A percentile compares a stretch with the other conserved stretches of the same genome.
phyloP scores from a whole-genome alignment of 2,888 invertebrate species.

The Lomographa bimaculata region DNA sequence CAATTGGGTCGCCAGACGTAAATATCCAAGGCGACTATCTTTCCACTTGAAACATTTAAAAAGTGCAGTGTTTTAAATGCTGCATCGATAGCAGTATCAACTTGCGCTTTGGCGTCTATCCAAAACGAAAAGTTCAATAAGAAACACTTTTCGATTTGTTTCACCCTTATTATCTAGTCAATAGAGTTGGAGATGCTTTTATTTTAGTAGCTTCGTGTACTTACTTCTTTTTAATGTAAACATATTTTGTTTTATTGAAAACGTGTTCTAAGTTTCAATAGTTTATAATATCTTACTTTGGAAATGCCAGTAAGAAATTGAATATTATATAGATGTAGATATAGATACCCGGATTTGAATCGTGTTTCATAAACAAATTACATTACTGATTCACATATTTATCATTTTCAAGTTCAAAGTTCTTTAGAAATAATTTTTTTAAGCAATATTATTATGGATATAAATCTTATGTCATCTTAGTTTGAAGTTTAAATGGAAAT shows the following conservation, averaged over 20 bases:
- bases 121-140: conserved; percentile 25
- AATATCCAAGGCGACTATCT: conserved; percentile 31
- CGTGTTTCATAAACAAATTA: no score
- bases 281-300: no score
- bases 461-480: no score
- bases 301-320: no score
- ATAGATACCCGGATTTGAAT: no score
- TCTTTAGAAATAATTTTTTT: no score
- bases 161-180: conserved; percentile 10
- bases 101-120: conserved; percentile 25
- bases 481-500: no score
- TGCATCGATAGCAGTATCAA: conserved; percentile 25
- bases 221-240: conserved; percentile 33
- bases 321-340: no score
- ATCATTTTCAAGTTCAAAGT: no score
- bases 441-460: no score
- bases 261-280: conserved; percentile 14
- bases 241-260: conserved; percentile 34
- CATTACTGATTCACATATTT: no score
- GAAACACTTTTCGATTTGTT: conserved; percentile 8
- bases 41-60: conserved; percentile 22
- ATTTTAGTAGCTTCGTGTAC: conserved; percentile 2
- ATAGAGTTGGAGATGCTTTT: conserved; percentile 14
- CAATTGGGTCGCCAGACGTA: conserved; percentile 31
- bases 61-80: conserved; percentile 29